Base-by-base conservation (phyloP, 2,113 vertebrate species). In the Gallinago jamesoni region DNA sequence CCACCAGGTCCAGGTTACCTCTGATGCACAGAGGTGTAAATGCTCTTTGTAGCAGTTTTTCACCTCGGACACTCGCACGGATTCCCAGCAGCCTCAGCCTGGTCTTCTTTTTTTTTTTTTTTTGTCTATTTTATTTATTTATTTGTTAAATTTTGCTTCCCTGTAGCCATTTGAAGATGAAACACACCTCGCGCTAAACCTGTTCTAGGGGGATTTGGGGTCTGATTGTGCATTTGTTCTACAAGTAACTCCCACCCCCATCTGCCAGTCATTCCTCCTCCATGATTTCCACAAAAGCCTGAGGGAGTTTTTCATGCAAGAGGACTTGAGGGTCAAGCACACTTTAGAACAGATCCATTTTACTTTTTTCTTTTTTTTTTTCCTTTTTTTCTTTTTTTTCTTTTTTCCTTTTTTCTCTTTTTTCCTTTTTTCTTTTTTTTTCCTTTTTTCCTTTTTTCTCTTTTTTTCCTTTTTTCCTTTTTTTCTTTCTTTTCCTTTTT, bases 151-250 rank as follows among this genome's bases (percentile, higher is more conserved):
- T 87, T 90, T 84, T 74, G 12, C 50, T 91, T 91, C 64, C 60
- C 33, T 35, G 33, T 64, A 84, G 56, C 62, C 43, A 31, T 89
- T 82, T 8, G 5, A 73, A 96, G 89, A 66, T 85, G 55, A 95
- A 94, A 87, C 47, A 43, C 69, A 91, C 66, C 84, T 89, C 39
- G 2, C 37, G 18, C 35, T 87, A 84, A 94, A 91, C 52, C 57
- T 84, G 2, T 91, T 96, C 89, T 73, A 50, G 64, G 8, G 84
- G 53, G 35, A 93, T 95, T 87, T 84, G 39, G 66, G 76, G 77
- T 92, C 77, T 91, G 89, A 87, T 66, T 94, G 94, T 89, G 94
- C 87, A 92, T 94, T 95, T 95, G 69, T 89, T 96, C 91, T 91
- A 85, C 93, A 95, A 91, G 93, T 89, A 80, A 84, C 39, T 87